Evolutionary conservation across 1,140 invertebrate genomes (phyloP), one percentile per base, ranked within the genome.

Genomic region (Pemphigus obesinymphae): DNA sequence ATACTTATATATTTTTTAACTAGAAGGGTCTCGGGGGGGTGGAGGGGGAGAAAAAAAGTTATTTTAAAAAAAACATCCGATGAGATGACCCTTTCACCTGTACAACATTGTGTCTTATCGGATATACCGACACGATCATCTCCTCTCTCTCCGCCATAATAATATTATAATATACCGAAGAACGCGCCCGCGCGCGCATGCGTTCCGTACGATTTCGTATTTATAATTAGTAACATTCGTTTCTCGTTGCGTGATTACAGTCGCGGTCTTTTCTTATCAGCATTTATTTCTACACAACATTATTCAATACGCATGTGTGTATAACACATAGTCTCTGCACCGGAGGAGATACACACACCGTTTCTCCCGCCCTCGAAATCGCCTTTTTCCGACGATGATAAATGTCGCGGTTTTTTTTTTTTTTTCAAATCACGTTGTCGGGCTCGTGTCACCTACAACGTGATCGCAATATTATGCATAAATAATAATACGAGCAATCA

Each of bases 1-100:
- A n/a, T n/a, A n/a, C n/a, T n/a, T n/a, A n/a, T n/a, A n/a, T n/a
- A n/a, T n/a, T n/a, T n/a, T n/a, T n/a, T n/a, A n/a, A n/a, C n/a
- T n/a, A n/a, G n/a, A n/a, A n/a, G n/a, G n/a, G n/a, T n/a, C n/a
- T n/a, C n/a, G n/a, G n/a, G n/a, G n/a, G n/a, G n/a, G n/a, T n/a
- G n/a, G n/a, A n/a, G n/a, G n/a, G n/a, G n/a, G n/a, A n/a, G n/a
- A n/a, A n/a, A n/a, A n/a, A n/a, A n/a, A n/a, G n/a, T n/a, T n/a
- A n/a, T n/a, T n/a, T n/a, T n/a, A n/a, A n/a, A n/a, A n/a, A n/a
- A n/a, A n/a, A n/a, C n/a, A n/a, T n/a, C n/a, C n/a, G n/a, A n/a
- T n/a, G n/a, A 43, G 48, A 76, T 76, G 48, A 76, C 48, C 72
- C 72, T 31, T 76, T 76, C 72, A 76, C 72, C 72, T 23, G 23